Base-by-base conservation (phyloP, 2,113 vertebrate species). In the Anthoscopus minutus region DNA sequence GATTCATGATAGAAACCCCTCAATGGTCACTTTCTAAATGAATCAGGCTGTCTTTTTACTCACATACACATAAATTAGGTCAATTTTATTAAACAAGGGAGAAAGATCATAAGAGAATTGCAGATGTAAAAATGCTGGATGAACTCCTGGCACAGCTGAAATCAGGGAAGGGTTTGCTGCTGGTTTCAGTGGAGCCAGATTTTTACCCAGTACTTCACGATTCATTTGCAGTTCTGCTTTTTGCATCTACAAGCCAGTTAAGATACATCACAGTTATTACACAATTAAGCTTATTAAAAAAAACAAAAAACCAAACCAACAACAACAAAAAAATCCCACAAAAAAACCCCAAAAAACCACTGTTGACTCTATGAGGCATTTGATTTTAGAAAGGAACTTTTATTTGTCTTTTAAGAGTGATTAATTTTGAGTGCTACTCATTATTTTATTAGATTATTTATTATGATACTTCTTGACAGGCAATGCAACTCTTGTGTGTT, bases 1-100 rank as follows among this genome's bases (percentile, higher is more conserved):
- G 97, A 97, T 96, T 97, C 62, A 96, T 97, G 91, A 97, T 97
- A 93, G 95, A 97, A 94, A 11, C 22, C 24, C 84, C 78, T 96
- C 90, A 97, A 81, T 67, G 27, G 96, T 97, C 97, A 97, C 96
- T 97, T 98, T 97, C 97, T 98, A 98, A 98, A 97, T 97, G 97
- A 97, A 98, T 97, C 98, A 98, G 97, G 96, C 97, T 97, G 97
- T 95, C 96, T 96, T 96, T 98, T 97, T 96, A 98, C 89, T 97
- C 93, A 97, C 76, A 53, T 93, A 98, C 88, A 98, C 94, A 97
- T 95, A 97, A 97, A 98, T 97, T 95, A 98, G 96, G 96, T 93
- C 71, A 97, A 95, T 97, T 89, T 94, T 96, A 97, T 97, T 96
- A 98, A 98, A 98, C 91, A 97, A 97, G 91, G 96, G 96, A 96